Base-by-base conservation (phyloP, 2,888 invertebrate genomes). In the Melipona bicolor region DNA sequence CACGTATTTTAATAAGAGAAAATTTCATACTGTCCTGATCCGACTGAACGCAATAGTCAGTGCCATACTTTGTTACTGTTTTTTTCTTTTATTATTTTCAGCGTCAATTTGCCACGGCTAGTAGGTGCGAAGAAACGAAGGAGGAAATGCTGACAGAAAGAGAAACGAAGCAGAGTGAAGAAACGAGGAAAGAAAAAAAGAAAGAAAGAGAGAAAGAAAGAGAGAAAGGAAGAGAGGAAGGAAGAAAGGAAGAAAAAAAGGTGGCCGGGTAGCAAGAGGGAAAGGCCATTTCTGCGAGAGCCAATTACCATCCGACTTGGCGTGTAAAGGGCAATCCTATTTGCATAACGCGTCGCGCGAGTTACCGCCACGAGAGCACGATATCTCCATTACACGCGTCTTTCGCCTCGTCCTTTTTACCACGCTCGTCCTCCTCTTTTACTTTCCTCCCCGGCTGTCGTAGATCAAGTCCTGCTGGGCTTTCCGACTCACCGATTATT, bases 381-480 rank as follows among this genome's bases (percentile, higher is more conserved):
- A 93, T 92, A 93, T 92, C 92, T 93, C 89, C 91, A 94, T 94
- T 94, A 93, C 92, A 90, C 83, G 89, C 81, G 82, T 86, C 77
- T 72, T 79, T 71, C 21, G 65, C 49, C 69, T 83, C 75, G 49
- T 79, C 59, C 67, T 64, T 71, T 77, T 64, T 64, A 43, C 56
- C 24, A 17, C 13, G 49, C 75, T 74, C 69, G 50, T 65, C 36
- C n/a, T n/a, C n/a, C 62, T 67, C 71, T 65, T 62, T 68, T 32
- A 32, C 77, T 24, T 62, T 49, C 59, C 61, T 86, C 88, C 86
- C 77, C 85, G 82, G 81, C 83, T 89, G 88, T 88, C 90, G 90
- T 91, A 91, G 91, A 93, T 93, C 92, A 92, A 89, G 84, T 79
- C 87, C 88, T 81, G 90, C 85, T 86, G 87, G 61, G 88, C 78